phyloP scores from a whole-genome alignment of 2,797 vertebrate genomes.

The Tapera naevia region DNA sequence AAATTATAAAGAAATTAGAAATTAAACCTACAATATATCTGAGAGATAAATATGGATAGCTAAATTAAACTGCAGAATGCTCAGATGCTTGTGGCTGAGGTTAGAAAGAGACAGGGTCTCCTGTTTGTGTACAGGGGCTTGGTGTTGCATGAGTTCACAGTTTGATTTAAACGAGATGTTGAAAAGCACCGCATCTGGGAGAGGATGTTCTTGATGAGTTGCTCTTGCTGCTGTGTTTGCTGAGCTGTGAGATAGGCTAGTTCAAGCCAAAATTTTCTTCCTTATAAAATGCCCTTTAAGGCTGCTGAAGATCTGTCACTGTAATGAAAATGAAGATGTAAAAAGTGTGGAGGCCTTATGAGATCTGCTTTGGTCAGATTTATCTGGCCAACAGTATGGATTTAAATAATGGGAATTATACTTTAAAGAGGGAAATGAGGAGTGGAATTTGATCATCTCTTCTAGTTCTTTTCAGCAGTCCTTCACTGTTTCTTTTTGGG shows the following conservation, averaged over 20 bases:
- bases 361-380: background rate
- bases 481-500: background rate
- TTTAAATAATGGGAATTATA: background rate
- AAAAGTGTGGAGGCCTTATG: background rate
- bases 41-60: background rate
- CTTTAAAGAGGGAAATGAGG: background rate
- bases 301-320: background rate
- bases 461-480: background rate
- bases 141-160: rapidly evolving
- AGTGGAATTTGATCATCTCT: background rate
- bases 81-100: background rate
- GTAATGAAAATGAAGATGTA: background rate
- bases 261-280: background rate
- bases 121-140: background rate
- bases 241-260: background rate
- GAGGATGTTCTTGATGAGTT: background rate
- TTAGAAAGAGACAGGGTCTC: background rate
- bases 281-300: background rate
- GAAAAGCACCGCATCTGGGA: background rate
- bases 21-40: background rate
- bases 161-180: background rate
- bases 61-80: background rate
- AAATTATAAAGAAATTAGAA: background rate
- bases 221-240: background rate
- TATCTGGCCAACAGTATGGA: background rate